phyloP scores from a whole-genome alignment of 2,113 vertebrate species.

The Paralichthys olivaceus region DNA sequence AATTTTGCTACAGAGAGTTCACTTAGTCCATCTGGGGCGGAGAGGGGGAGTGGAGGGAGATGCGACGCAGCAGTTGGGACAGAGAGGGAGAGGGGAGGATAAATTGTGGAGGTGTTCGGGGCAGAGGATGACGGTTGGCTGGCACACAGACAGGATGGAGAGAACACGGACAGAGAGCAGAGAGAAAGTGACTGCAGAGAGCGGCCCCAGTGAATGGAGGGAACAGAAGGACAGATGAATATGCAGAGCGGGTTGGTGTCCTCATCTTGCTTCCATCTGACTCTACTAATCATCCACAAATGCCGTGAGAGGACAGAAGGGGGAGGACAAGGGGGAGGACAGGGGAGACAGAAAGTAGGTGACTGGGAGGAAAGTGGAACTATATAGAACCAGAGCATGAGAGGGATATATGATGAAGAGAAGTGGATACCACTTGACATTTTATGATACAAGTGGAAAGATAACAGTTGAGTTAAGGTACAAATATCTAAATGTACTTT shows the following conservation, averaged over 20 bases:
- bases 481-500: neutral
- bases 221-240: constrained; percentile 62
- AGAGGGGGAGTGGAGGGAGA: constrained; percentile 16
- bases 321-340: neutral
- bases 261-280: constrained; percentile 49
- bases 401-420: constrained; percentile 1
- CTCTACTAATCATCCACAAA: constrained; percentile 52
- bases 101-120: constrained; percentile 43
- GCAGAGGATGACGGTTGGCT: constrained; percentile 46
- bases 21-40: constrained; percentile 57
- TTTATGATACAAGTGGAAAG: neutral
- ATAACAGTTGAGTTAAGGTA: neutral
- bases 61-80: constrained; percentile 35
- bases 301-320: constrained; percentile 5
- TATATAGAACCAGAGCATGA: neutral
- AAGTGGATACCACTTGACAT: neutral
- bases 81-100: constrained; percentile 50
- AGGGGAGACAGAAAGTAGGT: neutral
- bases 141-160: constrained; percentile 38
- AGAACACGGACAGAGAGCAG: constrained; percentile 25
- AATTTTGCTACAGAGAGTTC: constrained; percentile 70
- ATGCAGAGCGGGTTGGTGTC: constrained; percentile 34
- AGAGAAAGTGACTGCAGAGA: constrained; percentile 16
- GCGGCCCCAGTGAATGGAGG: constrained; percentile 17
- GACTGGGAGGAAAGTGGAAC: neutral